Evolutionary conservation across 2,888 invertebrate species (phyloP), one percentile per base, ranked within the genome.

Genomic region (Caenorhabditis doughertyi): DNA sequence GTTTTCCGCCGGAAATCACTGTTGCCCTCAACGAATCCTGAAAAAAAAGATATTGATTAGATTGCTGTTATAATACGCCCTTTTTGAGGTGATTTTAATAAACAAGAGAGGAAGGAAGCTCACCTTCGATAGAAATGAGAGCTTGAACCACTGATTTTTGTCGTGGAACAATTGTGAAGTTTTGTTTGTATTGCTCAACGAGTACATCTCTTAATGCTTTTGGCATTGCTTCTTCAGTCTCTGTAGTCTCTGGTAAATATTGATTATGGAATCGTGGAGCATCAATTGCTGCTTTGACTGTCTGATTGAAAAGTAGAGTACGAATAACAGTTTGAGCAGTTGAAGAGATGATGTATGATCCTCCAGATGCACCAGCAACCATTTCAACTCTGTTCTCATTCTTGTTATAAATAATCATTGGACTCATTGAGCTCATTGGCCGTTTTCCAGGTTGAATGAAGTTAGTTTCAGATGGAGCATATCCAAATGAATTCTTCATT

Each of bases 381-480:
- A 96, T 91, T 53, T 93, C 88, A 49, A 94, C 95, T 70, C 72
- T 42, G 21, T 95, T 93, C 16, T 94, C 92, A 18, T 86, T 84
- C 93, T 25, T 92, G 87, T 95, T 94, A 3, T 95, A 92, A n/a
- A 97, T 93, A 65, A 97, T 94, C 25, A 95, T 94, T 0, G 97
- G 97, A 79, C 94, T 95, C 96, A 97, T 97, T 0, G 97, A 97
- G 27, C 97, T 97, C 89, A 96, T 93, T 0, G 97, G 96, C 49
- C 95, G 94, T 91, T 96, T 95, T 3, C 95, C 95, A 0, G 96
- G 95, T 27, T 92, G 93, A 56, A 97, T 95, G 92, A 94, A 95
- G 93, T 98, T 98, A 1, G 95, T 95, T 0, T 95, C 94, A 0
- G 96, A 96, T 0, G 97, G 95, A 18, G 90, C 89, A 49, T 92